Percentiles rank a stretch among this genome's conserved stretches.
Conservation (phyloP, 2,797 vertebrate genomes). For the Garrulus glandarius region DNA sequence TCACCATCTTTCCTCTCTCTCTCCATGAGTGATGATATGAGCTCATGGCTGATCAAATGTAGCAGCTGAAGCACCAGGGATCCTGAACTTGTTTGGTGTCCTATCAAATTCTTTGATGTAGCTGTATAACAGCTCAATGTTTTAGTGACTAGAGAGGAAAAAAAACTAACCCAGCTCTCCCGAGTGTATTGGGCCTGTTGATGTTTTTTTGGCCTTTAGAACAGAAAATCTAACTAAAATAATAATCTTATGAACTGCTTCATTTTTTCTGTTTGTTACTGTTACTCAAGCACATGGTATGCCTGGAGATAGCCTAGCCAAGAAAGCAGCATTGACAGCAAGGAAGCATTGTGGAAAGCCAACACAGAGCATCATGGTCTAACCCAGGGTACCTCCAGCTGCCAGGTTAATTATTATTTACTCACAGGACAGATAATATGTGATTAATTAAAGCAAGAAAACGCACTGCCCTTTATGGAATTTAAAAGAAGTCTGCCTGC, state of each 20-base stretch:
- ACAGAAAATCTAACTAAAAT: slow-evolving; percentile 38
- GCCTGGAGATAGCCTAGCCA: slow-evolving; percentile 31
- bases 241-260: not conserved
- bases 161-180: not conserved
- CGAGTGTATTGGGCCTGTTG: not conserved
- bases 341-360: not conserved
- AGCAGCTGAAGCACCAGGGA: not conserved
- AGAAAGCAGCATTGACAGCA: slow-evolving; percentile 9
- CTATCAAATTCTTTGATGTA: not conserved
- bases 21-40: not conserved
- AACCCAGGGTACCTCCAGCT: not conserved
- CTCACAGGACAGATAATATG: not conserved
- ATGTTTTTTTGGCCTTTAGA: slow-evolving; percentile 19
- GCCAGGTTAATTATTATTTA: slow-evolving; percentile 15
- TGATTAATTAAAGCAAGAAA: slow-evolving; percentile 6
- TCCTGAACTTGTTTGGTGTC: not conserved
- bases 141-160: not conserved
- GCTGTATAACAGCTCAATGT: not conserved
- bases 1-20: not conserved
- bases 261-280: slow-evolving; percentile 49
- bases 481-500: not conserved
- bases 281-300: slow-evolving; percentile 41
- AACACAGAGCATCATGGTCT: not conserved
- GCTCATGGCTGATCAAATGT: not conserved
- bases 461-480: not conserved